A percentile compares a stretch with the other conserved stretches of the same genome.
Conservation (phyloP, 2,888 invertebrate species). For the Cactoblastis cactorum region DNA sequence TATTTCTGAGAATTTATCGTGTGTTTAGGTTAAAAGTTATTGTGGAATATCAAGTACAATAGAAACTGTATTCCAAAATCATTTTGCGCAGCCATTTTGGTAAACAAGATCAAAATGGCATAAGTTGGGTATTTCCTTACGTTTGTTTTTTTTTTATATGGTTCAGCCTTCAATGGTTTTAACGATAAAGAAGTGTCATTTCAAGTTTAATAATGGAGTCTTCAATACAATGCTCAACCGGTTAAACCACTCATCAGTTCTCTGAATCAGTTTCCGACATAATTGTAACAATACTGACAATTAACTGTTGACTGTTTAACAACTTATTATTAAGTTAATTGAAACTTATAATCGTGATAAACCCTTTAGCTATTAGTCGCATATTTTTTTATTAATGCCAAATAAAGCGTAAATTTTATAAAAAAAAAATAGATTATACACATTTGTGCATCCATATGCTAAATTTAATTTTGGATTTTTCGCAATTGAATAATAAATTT, state of each 20-base stretch:
- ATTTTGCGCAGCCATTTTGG: too few species aligned
- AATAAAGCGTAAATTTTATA: neutral
- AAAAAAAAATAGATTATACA: too few species aligned
- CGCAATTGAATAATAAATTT: too few species aligned
- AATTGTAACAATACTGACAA: slow-evolving; percentile 5
- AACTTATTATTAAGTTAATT: slow-evolving; percentile 4
- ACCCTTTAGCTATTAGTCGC: neutral
- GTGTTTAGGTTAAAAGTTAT: too few species aligned
- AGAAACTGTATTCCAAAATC: too few species aligned
- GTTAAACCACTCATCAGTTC: slow-evolving; percentile 35
- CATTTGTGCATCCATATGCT: too few species aligned
- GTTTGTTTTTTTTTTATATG: neutral
- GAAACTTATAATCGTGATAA: neutral
- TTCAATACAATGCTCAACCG: slow-evolving; percentile 27
- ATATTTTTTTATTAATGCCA: neutral
- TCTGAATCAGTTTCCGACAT: slow-evolving; percentile 25
- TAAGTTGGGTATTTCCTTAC: neutral
- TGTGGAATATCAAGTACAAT: too few species aligned
- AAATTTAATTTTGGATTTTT: too few species aligned
- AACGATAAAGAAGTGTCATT: slow-evolving; percentile 1
- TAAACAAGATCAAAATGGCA: too few species aligned
- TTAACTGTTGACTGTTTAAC: neutral
- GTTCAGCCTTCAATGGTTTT: neutral
- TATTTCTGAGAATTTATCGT: too few species aligned
- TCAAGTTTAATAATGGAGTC: slow-evolving; percentile 5